Conservation (phyloP, 2,888 invertebrate species). For the Drosophila acutilabella region DNA sequence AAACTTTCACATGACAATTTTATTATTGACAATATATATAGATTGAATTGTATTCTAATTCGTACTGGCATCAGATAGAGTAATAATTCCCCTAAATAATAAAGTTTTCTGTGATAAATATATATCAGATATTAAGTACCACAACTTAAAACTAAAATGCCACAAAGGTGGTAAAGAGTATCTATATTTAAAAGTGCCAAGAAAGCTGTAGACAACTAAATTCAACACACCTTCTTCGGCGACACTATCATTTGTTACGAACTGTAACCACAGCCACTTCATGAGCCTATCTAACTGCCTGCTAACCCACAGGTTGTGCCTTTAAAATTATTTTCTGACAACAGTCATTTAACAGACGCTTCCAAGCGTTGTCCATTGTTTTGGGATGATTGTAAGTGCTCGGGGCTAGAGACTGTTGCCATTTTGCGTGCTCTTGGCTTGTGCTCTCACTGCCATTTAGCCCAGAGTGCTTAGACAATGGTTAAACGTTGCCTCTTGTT, state of each 20-base stretch:
- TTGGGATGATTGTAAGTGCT: background rate
- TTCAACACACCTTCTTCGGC: no score
- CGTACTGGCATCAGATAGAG: no score
- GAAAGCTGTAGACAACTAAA: no score
- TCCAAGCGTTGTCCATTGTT: slow-evolving; percentile 14
- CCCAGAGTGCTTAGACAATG: slow-evolving; percentile 16
- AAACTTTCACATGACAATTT: no score
- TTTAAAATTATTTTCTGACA: slow-evolving; percentile 12
- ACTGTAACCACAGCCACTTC: slow-evolving; percentile 13
- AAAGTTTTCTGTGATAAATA: no score
- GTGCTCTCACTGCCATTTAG: background rate
- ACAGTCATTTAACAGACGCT: slow-evolving; percentile 17
- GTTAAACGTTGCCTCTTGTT: slow-evolving; percentile 15
- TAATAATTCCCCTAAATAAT: no score
- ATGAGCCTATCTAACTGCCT: slow-evolving; percentile 5
- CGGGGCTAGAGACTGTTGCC: background rate
- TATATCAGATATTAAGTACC: no score
- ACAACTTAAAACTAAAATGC: no score
- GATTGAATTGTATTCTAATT: no score
- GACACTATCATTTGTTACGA: background rate
- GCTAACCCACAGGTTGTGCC: background rate
- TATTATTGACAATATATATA: no score
- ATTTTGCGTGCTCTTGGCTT: slow-evolving; percentile 2
- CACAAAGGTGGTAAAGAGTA: no score
- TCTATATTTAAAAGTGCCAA: no score